Base-by-base conservation (phyloP, 2,113 vertebrate genomes). In the Morone chrysops region DNA sequence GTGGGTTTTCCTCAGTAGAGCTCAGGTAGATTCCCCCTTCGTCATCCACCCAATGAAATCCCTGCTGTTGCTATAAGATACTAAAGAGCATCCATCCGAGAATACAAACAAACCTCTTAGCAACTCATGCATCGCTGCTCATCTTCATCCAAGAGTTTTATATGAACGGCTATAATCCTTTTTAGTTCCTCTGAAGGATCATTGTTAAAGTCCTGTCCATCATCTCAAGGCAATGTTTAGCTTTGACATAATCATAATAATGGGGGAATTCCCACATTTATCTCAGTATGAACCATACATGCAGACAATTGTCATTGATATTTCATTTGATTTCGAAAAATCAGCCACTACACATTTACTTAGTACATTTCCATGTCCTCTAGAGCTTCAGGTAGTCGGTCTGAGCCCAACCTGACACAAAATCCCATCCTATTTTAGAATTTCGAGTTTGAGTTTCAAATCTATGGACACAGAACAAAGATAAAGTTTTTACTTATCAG, bases 81-180 rank as follows among this genome's bases (percentile, higher is more conserved):
- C 80, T 45, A 54, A 82, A 83, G 48, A 65, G 22, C 88, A 72
- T 83, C 80, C 63, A 78, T 60, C 53, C 2, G 0, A 65, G 17
- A 47, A 80, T 38, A 56, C 71, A 86, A 81, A 87, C 78, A 86
- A 63, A 75, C 71, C 18, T 45, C 45, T 36, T 54, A 83, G 62
- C 8, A 22, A 25, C 57, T 76, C 75, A 66, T 59, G 83, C 86
- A n/a, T 76, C 14, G 1, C 62, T 83, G 81, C 45, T 72, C 16
- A 22, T 70, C 67, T 66, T 83, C 56, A 78, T 85, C 57, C 63
- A 22, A 8, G 1, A 69, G 25, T 68, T 78, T 71, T n/a, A 47
- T 38, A 11, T 20, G 5, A 78, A 62, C 5, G 8, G 20, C 17
- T 7, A 17, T 76, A 80, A 86, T 81, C 81, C 67, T 47, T 53